Conservation (phyloP, 2,888 invertebrate species). For the Barypeithes pellucidus region DNA sequence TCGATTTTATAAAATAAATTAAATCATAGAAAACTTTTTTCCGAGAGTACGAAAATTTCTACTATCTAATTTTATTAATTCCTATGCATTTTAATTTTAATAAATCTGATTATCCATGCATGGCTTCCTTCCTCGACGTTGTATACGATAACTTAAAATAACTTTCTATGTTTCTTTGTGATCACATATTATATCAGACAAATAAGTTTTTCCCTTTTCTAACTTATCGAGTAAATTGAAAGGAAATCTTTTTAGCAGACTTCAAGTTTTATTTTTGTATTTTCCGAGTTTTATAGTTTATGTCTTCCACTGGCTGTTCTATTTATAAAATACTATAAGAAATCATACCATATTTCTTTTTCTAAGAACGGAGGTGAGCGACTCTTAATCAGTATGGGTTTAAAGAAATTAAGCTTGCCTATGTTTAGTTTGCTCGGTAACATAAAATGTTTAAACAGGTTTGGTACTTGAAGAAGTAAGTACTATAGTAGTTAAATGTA, state of each 20-base stretch:
- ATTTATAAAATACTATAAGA: slow-evolving; percentile 4
- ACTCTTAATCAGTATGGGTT: background rate
- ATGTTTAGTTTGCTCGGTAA: too few relatives aligned
- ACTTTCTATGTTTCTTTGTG: background rate
- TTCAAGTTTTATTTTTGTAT: slow-evolving; percentile 5
- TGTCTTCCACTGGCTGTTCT: slow-evolving; percentile 4
- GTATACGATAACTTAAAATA: background rate
- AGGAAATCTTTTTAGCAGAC: slow-evolving; percentile 14
- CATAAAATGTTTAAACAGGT: too few relatives aligned
- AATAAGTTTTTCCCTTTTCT: slow-evolving; percentile 2
- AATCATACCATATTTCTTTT: background rate
- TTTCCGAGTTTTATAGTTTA: slow-evolving; percentile 4
- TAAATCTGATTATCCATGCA: background rate
- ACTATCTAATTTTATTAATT: too few relatives aligned
- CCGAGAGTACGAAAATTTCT: too few relatives aligned
- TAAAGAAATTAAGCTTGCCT: too few relatives aligned
- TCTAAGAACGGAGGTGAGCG: background rate
- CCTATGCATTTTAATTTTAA: background rate
- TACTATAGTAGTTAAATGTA: too few relatives aligned
- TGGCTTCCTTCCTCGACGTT: background rate
- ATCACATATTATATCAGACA: slow-evolving; percentile 4
- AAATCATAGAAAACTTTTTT: too few relatives aligned
- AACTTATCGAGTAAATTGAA: slow-evolving; percentile 11
- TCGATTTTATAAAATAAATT: too few relatives aligned
- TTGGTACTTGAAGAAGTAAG: too few relatives aligned